Evolutionary conservation across 2,888 invertebrate genomes (phyloP), one percentile per base, ranked within the genome.

Genomic region (Diaphora mendica): DNA sequence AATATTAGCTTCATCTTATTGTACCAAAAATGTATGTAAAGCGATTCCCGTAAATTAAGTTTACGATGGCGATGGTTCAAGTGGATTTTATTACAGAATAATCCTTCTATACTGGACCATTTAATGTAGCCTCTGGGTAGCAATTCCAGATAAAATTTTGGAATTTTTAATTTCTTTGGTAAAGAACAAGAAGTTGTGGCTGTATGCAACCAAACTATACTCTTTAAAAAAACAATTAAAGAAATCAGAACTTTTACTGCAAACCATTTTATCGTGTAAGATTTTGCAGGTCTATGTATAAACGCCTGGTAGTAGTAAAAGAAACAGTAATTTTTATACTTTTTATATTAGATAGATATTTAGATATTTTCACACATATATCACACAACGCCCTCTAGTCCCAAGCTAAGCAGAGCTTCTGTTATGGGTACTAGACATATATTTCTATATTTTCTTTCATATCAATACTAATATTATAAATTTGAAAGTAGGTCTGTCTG

Each of bases 11-110:
- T 23, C 23, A 68, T 51, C 64, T 48, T 67, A 51, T 62, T 35
- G 13, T 33, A 64, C 26, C 48, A 62, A 5, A 48, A 35, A 68
- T 72, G 64, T 39, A 72, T 62, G 44, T 48, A 68, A 72, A 72
- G 48, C 33, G 42, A n/a, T 64, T 35, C 26, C 67, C 30, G 55
- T 72, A 68, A 72, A 68, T 72, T 64, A 72, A 64, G 68, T 68
- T 72, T 67, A 64, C 35, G 35, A 44, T 33, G 42, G 48, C 67
- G 68, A 72, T 48, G 62, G 44, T 68, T 72, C 68, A 26, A 68
- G 68, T 64, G 68, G 48, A 64, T 72, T 67, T 68, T 44, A 48
- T 68, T n/a, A 68, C 48, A 44, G n/a, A 68, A 72, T 48, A 48
- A 35, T n/a, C n/a, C 62, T 48, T 35, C 44, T 62, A n/a, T n/a